Evolutionary conservation across 2,888 invertebrate genomes (phyloP).

Genomic region (Oscheius sp.): DNA sequence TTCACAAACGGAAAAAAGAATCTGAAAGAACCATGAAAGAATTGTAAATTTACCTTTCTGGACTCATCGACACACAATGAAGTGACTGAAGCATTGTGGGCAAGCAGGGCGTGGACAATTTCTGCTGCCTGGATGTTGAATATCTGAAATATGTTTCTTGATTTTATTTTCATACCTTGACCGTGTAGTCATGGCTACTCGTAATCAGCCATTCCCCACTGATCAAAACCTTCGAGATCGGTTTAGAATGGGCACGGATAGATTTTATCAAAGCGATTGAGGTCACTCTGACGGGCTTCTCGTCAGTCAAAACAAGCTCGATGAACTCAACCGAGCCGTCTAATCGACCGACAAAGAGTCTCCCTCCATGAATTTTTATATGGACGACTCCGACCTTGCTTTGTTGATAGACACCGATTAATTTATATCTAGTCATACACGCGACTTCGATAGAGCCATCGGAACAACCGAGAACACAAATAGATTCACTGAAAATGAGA

Average conservation of each 20-base stretch:
- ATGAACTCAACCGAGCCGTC: conserved; percentile 62
- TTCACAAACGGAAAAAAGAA: conserved; percentile 57
- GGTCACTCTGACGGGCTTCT: conserved; percentile 33
- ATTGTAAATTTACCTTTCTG: background rate
- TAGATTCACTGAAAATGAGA: conserved; percentile 36
- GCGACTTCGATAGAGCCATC: conserved; percentile 63
- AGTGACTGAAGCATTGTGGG: conserved; percentile 57
- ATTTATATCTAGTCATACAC: conserved; percentile 41
- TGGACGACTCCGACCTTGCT: conserved; percentile 36
- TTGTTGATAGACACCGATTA: conserved; percentile 44
- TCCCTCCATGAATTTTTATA: conserved; percentile 27
- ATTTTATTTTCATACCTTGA: conserved; percentile 9
- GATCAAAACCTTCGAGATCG: conserved; percentile 38
- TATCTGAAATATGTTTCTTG: conserved; percentile 1
- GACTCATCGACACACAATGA: conserved; percentile 42
- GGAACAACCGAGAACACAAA: conserved; percentile 55
- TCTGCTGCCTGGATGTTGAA: background rate
- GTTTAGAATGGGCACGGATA: conserved; percentile 49
- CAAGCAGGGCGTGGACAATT: conserved; percentile 44
- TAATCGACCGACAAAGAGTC: conserved; percentile 54
- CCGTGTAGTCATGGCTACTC: conserved; percentile 43
- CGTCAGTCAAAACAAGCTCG: conserved; percentile 32
- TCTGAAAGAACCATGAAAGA: conserved; percentile 34
- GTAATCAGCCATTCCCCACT: conserved; percentile 33
- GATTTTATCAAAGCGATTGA: conserved; percentile 36